A percentile compares a stretch with the other conserved stretches of the same genome.
phyloP scores from a whole-genome alignment of 1,140 invertebrate genomes.

The Hesperophylax magnus region DNA sequence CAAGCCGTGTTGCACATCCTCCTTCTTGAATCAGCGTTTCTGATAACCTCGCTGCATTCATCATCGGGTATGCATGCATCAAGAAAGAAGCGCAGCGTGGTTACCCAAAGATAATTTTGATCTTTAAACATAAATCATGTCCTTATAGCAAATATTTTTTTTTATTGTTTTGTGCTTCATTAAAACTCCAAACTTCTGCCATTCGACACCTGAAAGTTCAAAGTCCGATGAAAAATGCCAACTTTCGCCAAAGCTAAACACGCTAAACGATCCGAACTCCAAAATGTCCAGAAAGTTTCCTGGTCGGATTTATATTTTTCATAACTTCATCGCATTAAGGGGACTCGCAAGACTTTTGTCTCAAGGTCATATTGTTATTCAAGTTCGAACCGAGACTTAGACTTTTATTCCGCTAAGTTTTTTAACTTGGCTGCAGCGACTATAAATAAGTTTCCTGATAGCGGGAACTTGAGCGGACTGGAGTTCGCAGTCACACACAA shows the following conservation, averaged over 20 bases:
- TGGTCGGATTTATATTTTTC: conserved; percentile 47
- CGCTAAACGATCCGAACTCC: no score
- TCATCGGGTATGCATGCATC: no score
- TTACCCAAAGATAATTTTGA: no score
- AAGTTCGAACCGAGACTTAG: conserved; percentile 56
- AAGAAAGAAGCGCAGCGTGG: no score
- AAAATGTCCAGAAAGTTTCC: conserved; percentile 28
- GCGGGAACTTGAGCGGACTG: conserved; percentile 40
- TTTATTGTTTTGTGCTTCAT: no score
- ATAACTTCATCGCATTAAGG: conserved; percentile 57
- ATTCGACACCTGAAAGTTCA: neutral
- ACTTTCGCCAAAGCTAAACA: neutral
- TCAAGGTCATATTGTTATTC: conserved; percentile 58
- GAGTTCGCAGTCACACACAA: conserved; percentile 46
- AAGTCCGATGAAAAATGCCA: neutral
- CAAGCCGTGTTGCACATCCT: no score
- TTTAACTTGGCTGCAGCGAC: conserved; percentile 52
- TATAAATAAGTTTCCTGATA: conserved; percentile 57
- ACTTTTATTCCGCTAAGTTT: conserved; percentile 58
- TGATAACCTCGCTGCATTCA: no score
- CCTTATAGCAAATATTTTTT: no score
- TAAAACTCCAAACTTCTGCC: no score
- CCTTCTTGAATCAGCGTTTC: no score
- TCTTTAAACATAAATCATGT: no score
- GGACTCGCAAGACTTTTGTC: conserved; percentile 54